Base-by-base conservation (phyloP, 2,113 vertebrate species). In the Barbus barbus region DNA sequence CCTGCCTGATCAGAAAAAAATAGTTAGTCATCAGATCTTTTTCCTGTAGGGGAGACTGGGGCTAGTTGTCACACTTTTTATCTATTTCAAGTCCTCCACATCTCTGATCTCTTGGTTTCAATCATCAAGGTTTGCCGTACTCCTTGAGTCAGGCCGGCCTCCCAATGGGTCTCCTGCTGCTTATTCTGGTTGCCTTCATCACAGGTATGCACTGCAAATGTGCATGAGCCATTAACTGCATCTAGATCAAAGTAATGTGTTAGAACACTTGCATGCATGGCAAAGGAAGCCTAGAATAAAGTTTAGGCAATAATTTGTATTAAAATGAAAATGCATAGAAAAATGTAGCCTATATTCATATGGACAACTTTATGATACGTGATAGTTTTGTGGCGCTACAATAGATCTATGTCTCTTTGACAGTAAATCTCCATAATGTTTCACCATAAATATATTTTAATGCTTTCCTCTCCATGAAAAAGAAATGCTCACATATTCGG, bases 141-240 rank as follows among this genome's bases (percentile, higher is more conserved):
- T 96, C 98, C 3, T 90, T 99, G 94, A 97, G 95, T 88, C 95
- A 98, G 92, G 97, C 98, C 81, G 98, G 97, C 22, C 96, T 98
- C 85, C 97, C 97, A 13, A 87, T 98, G 31, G 97, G 98, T 83
- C 86, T 98, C 63, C 82, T 98, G 73, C 95, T 99, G 85, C 91
- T 99, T 83, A 73, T 96, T 69, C 87, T 91, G 77, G 96, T 98
- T 88, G 96, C 93, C 0, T 95, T 91, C 75, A 94, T 98, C 85
- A 97, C 97, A 94, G 97, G 96, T 98, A 76, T 38, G 56, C 26
- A 73, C 26, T 33, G 16, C 18, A 67, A 33, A 36, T 67, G 8
- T 31, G 71, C 75, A 53, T 48, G 48, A 58, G 4, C 12, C 3
- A 3, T 46, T 18, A 9, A n/a, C 3, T 26, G 38, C 22, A 48